These are phyloP conservation scores for Apteryx owenii DNA, from an alignment of 2,113 vertebrate species.

Conservation along the genomic window DNA sequence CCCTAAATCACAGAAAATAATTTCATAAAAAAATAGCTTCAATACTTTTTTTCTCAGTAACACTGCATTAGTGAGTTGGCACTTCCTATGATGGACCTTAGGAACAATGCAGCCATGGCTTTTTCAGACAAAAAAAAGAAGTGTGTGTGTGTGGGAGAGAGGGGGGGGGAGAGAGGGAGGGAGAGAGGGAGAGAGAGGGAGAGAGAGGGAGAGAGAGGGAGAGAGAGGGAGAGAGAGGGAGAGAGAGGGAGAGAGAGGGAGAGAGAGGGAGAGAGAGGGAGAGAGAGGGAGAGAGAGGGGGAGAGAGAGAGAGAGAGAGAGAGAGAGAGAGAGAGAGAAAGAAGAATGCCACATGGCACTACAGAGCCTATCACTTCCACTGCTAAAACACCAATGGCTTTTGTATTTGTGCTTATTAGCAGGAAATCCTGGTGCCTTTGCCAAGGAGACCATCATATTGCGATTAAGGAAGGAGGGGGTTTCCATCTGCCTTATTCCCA, in stretches of 20 bases:
- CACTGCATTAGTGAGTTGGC: not conserved
- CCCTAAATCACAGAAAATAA: not conserved
- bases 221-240: not conserved
- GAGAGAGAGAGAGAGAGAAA: not conserved
- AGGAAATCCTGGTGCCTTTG: slow-evolving; percentile 32
- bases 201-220: not conserved
- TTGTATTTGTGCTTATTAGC: slow-evolving; percentile 27
- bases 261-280: not conserved
- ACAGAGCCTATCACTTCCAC: not conserved
- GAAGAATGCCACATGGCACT: not conserved
- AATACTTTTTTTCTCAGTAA: not conserved
- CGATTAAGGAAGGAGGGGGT: not conserved
- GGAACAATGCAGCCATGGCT: not conserved
- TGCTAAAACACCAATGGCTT: not conserved
- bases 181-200: not conserved
- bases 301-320: not conserved
- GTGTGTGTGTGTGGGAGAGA: no score
- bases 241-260: not conserved
- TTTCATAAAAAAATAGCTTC: not conserved
- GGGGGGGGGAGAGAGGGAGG: not conserved
- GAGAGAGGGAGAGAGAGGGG: not conserved
- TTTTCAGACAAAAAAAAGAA: not conserved
- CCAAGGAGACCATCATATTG: not conserved
- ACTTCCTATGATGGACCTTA: not conserved
- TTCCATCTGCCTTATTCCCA: slow-evolving; percentile 24